These are phyloP conservation scores for Syngnathus rostellatus DNA, from an alignment of 2,797 vertebrate species.

Conservation along the genomic window DNA sequence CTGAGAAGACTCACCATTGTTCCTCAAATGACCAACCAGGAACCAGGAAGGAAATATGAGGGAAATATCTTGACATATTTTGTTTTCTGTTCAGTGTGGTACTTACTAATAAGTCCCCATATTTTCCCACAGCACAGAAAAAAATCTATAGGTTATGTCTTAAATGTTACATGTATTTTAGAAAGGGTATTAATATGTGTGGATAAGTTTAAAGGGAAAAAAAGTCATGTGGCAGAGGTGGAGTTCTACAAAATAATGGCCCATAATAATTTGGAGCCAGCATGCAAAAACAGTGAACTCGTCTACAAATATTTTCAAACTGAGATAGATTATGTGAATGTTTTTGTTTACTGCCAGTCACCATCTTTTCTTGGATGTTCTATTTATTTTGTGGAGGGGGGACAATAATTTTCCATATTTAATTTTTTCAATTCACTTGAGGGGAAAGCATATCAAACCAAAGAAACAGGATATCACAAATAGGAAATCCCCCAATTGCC, in stretches of 20 bases:
- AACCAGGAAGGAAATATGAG: neutral
- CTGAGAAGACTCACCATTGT: neutral
- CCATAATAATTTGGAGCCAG: neutral
- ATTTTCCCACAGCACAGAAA: neutral
- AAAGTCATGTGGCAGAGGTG: neutral
- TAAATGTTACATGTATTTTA: neutral
- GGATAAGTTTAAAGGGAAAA: neutral
- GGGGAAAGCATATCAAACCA: neutral
- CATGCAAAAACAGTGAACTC: slow-evolving; percentile 1
- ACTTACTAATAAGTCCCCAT: neutral
- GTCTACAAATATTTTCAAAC: neutral
- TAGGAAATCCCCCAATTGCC: neutral
- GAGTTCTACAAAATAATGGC: neutral
- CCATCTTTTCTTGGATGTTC: neutral
- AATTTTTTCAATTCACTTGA: neutral
- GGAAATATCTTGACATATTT: neutral
- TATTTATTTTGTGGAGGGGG: neutral
- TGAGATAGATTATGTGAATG: neutral
- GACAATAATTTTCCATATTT: neutral
- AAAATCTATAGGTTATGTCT: neutral
- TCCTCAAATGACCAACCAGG: neutral
- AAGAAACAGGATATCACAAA: neutral
- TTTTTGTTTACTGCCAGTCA: neutral
- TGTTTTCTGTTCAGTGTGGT: neutral
- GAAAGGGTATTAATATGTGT: neutral